Conservation (phyloP, 2,113 vertebrate species). For the Tauraco erythrolophus region DNA sequence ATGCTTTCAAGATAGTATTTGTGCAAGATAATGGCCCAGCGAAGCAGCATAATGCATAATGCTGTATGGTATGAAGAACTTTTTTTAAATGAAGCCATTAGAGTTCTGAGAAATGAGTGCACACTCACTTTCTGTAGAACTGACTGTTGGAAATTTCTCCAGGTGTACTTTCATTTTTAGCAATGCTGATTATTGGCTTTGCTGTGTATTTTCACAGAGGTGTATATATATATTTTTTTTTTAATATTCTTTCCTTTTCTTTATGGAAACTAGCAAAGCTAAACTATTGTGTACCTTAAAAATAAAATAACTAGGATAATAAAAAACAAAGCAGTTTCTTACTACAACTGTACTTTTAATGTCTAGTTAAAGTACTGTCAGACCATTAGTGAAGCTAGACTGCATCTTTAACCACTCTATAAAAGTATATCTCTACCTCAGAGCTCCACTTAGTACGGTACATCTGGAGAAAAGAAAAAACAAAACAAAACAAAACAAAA, state of each 20-base stretch:
- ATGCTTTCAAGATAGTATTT: background rate
- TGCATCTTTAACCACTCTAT: background rate
- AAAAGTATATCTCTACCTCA: slow-evolving; percentile 1
- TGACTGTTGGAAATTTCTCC: background rate
- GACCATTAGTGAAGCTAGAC: slow-evolving; percentile 17
- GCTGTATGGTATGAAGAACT: background rate
- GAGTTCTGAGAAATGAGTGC: background rate
- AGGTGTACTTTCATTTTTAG: slow-evolving; percentile 18
- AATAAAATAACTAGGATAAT: slow-evolving; percentile 5
- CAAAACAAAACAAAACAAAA: too few species aligned
- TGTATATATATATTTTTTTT: background rate
- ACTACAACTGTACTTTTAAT: slow-evolving; percentile 14
- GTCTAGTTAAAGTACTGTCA: slow-evolving; percentile 42
- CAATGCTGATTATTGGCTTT: slow-evolving; percentile 25
- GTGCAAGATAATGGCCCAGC: background rate
- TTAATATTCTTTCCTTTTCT: background rate
- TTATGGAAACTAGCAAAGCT: background rate
- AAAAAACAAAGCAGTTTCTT: slow-evolving; percentile 22
- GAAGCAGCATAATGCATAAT: background rate
- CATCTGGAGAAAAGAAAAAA: background rate
- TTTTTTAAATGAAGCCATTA: background rate
- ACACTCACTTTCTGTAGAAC: background rate
- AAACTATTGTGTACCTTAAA: slow-evolving; percentile 5
- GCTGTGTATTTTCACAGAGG: background rate
- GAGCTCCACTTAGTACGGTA: background rate